phyloP scores from a whole-genome alignment of 2,113 vertebrate genomes.

The Bubo scandiacus region DNA sequence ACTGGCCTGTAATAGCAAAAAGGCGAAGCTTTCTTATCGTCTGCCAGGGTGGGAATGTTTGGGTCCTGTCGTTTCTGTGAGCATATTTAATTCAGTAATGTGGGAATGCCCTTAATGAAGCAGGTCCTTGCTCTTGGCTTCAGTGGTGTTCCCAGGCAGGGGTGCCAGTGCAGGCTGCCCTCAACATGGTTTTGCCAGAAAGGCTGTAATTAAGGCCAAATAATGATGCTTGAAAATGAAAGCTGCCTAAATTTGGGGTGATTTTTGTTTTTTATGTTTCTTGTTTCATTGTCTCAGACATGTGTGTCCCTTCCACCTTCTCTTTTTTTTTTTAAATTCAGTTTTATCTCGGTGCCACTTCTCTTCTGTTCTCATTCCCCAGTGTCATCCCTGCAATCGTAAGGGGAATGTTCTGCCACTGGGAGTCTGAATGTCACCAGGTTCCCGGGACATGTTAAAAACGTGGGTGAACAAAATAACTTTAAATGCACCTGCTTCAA shows the following conservation, averaged over 20 bases:
- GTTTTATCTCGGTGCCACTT: background rate
- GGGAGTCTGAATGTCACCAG: background rate
- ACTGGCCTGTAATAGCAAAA: background rate
- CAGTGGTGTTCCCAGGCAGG: background rate
- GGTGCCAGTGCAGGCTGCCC: background rate
- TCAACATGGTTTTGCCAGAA: background rate
- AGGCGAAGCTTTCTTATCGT: slow-evolving; percentile 33
- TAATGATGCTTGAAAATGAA: background rate
- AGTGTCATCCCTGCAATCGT: background rate
- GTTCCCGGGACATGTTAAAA: background rate
- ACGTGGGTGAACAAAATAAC: background rate
- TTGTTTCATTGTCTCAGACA: background rate
- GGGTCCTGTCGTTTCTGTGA: background rate
- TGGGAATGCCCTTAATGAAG: slow-evolving; percentile 18
- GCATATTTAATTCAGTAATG: background rate
- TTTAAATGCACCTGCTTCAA: background rate
- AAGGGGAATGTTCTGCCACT: background rate
- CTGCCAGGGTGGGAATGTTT: slow-evolving; percentile 43
- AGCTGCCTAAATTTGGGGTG: background rate
- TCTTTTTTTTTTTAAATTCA: background rate
- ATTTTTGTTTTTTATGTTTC: background rate
- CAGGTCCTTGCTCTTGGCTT: background rate
- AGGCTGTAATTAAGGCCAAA: background rate
- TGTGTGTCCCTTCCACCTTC: background rate
- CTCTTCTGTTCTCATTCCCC: background rate